phyloP scores from a whole-genome alignment of 2,888 invertebrate genomes.

The Microplitis manilae region DNA sequence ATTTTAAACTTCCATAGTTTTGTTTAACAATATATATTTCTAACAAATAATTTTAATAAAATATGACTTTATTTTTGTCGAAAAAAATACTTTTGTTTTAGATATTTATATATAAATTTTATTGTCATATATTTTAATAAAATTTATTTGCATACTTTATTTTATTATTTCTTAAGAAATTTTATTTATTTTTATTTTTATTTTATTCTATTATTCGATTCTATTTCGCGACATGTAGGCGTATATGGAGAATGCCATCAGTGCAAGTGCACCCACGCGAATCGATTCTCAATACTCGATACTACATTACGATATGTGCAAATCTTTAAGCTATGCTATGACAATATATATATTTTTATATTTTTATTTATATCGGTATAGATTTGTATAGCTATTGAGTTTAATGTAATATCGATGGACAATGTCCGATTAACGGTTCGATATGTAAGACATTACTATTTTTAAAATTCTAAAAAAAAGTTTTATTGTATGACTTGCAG shows the following conservation, averaged over 20 bases:
- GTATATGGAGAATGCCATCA: slow-evolving; percentile 32
- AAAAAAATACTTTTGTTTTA: no score
- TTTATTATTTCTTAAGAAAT: no score
- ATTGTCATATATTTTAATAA: no score
- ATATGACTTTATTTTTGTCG: no score
- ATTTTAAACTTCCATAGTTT: background rate
- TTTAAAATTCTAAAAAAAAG: no score
- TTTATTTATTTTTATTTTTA: no score
- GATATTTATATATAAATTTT: no score
- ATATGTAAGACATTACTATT: slow-evolving; percentile 12
- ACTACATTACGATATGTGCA: background rate
- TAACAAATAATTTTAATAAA: no score
- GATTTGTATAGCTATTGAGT: slow-evolving; percentile 15
- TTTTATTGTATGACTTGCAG: no score
- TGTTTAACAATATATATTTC: no score
- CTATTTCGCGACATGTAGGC: slow-evolving; percentile 18
- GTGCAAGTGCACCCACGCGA: slow-evolving; percentile 56
- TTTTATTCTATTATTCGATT: background rate
- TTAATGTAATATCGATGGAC: slow-evolving; percentile 21
- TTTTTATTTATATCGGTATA: background rate
- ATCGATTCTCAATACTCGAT: slow-evolving; percentile 55
- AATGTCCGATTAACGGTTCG: slow-evolving; percentile 32
- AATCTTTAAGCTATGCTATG: slow-evolving; percentile 11
- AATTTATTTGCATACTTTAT: no score
- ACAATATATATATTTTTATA: background rate